Base-by-base conservation (phyloP, 2,797 vertebrate genomes). In the Percopsis omiscomaycus region DNA sequence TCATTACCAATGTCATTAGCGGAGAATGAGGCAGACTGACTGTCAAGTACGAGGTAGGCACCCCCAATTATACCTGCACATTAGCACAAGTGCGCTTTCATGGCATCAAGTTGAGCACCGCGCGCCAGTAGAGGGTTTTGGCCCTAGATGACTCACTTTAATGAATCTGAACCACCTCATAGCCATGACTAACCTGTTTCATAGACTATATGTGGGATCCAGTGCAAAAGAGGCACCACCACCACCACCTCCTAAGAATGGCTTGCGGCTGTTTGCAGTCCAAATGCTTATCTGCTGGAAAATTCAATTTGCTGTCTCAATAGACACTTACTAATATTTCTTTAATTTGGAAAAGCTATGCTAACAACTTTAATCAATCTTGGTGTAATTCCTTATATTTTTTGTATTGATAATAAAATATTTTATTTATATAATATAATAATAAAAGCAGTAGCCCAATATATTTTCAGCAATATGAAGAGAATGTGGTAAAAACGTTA, bases 111-210 rank as follows among this genome's bases (percentile, higher is more conserved):
- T 68, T 42, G 68, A 65, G 64, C 69, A 69, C 77, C 64, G 30
- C 54, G 51, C 48, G 1, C 0, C 69, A 66, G 71, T 61, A 64
- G 73, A 57, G 57, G 60, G 37, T 71, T 63, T 60, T 48, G 29
- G n/a, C 54, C 51, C 57, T 37, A 29, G 37, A 70, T 82, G 68
- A 79, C 55, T 83, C 71, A 68, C 53, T 45, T 15, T 63, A 65
- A 74, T 80, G 58, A 81, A 75, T 82, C 70, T 62, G 55, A 71
- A 59, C 13, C 79, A 59, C 74, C 63, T 76, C 52, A 65, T 45
- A 45, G 79, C 60, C 71, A 60, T 47, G 62, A 78, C 64, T 75
- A 73, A 82, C 78, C 72, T 61, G 76, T 87, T 86, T 84, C 54
- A 86, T 72, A 62, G 56, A 61, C 75, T 70, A 55, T 69, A 52